Conservation (phyloP, 53 echinoderm and acorn worm species). For the Luidia sarsii region DNA sequence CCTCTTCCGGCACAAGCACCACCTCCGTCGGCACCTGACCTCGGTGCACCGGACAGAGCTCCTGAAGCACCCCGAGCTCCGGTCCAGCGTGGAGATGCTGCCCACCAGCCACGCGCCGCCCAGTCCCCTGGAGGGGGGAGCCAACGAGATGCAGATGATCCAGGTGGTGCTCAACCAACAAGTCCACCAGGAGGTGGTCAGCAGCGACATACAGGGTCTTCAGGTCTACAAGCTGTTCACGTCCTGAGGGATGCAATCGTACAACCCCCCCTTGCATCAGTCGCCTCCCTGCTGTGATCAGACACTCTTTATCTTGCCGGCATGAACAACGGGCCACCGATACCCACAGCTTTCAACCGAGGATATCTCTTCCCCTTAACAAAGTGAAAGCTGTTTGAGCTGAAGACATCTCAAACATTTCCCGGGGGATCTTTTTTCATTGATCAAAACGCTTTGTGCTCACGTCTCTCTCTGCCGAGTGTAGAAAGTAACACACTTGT, state of each 20-base stretch:
- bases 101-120: conserved; percentile 13
- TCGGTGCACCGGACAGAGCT: conserved; percentile 61
- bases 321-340: too few relatives aligned
- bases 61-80: background rate
- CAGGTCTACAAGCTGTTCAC: conserved; percentile 26
- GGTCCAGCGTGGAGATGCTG: background rate
- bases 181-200: conserved; percentile 67
- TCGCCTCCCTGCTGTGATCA: too few relatives aligned
- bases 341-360: too few relatives aligned
- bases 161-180: conserved; percentile 61
- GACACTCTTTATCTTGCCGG: too few relatives aligned
- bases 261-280: too few relatives aligned
- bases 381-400: too few relatives aligned
- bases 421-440: too few relatives aligned
- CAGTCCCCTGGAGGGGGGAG: background rate
- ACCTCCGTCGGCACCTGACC: conserved; percentile 69
- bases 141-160: conserved; percentile 29
- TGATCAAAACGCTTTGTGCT: too few relatives aligned
- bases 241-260: background rate
- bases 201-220: conserved; percentile 47
- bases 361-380: too few relatives aligned
- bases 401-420: too few relatives aligned
- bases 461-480: too few relatives aligned
- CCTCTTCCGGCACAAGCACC: conserved; percentile 79
- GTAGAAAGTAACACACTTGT: too few relatives aligned